Evolutionary conservation across 2,113 vertebrate species (phyloP), one percentile per base, ranked within the genome.

Genomic region (Apistogramma diplotaenia): DNA sequence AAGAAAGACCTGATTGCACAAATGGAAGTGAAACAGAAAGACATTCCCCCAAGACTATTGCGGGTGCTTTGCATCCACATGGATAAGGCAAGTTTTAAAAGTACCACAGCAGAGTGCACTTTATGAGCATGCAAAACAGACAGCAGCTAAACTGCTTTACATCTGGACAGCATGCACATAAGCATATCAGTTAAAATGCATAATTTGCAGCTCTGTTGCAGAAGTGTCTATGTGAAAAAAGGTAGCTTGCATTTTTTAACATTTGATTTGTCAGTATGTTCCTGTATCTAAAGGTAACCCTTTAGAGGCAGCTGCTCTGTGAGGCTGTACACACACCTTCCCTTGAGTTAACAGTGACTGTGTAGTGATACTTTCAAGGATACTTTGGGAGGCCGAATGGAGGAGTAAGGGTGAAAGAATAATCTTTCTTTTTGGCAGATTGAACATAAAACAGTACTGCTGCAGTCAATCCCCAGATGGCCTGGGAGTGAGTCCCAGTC

Each of bases 111-210:
- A 81, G 51, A n/a, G n/a, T 0, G 6, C 31, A 67, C 15, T 93
- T 89, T 85, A 85, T 88, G 77, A 58, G 7, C 60, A 92, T 93
- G 88, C 87, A 93, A 92, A 93, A 51, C 53, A 75, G 57, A 53
- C 21, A 27, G 54, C 5, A 3, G 40, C 49, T 58, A 54, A 46
- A 53, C 12, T 65, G 54, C 78, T 85, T 79, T 60, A 78, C 60
- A 13, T 2, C 16, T 51, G 29, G 29, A 46, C 33, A 54, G 59
- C 33, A 56, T 33, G 10, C 57, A 58, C 46, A 76, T 31, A 2
- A 33, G 12, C 54, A 37, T 31, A 85, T 78, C 57, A 51, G 74
- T 49, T 51, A 18, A 71, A 62, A 67, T 49, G 51, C 7, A 7
- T 12, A 67, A 78, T 31, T 65, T 55, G 21, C 37, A 16, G 21